phyloP scores from a whole-genome alignment of 2,888 invertebrate genomes.

The Plebejus anna region DNA sequence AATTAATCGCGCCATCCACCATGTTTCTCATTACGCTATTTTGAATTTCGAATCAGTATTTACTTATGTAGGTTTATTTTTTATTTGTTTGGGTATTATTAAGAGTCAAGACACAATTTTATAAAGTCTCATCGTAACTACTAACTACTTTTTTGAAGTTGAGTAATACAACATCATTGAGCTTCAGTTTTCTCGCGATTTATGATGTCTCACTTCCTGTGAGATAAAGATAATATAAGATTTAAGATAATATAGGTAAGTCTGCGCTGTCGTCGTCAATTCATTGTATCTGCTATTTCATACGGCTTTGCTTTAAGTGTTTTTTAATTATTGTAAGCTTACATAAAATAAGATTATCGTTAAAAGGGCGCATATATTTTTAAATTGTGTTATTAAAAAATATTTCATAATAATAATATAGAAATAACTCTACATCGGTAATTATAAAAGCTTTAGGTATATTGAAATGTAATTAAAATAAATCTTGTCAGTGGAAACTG shows the following conservation, averaged over 20 bases:
- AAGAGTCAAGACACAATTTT: neutral
- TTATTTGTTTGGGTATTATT: slow-evolving; percentile 32
- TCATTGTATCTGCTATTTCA: slow-evolving; percentile 21
- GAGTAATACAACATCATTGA: neutral
- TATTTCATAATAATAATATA: neutral
- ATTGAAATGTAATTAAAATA: neutral
- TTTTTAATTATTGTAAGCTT: neutral
- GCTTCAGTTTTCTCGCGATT: slow-evolving; percentile 2
- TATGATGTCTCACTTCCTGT: slow-evolving; percentile 4
- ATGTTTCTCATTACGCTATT: slow-evolving; percentile 33
- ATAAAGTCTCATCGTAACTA: neutral
- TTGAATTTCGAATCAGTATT: slow-evolving; percentile 27
- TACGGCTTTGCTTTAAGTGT: slow-evolving; percentile 19
- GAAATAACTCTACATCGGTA: neutral
- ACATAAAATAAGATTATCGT: neutral
- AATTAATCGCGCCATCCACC: slow-evolving; percentile 38
- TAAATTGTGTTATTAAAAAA: neutral
- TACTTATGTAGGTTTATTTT: neutral
- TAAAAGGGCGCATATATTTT: neutral
- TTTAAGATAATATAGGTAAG: neutral
- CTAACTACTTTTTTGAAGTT: neutral
- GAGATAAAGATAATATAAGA: neutral
- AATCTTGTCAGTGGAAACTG: neutral
- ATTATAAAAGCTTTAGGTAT: neutral
- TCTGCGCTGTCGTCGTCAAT: slow-evolving; percentile 3